These are phyloP conservation scores for Mycetomoellerius zeteki DNA, from an alignment of 1,140 invertebrate genomes.

Conservation along the genomic window DNA sequence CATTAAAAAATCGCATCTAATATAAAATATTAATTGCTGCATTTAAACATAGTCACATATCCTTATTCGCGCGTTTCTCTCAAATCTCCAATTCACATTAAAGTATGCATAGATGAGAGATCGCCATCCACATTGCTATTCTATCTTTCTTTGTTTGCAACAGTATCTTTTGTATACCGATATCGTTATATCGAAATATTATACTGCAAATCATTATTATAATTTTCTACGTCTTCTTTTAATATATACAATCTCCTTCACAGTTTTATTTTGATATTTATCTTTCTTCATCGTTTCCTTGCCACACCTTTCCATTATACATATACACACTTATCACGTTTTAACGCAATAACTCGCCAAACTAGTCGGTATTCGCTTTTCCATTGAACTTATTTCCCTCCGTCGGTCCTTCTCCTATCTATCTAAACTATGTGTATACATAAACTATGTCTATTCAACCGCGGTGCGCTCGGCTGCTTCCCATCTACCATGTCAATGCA, in stretches of 20 bases:
- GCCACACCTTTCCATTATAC: not conserved
- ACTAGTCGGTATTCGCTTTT: slow-evolving; percentile 37
- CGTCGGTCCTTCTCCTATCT: slow-evolving; percentile 49
- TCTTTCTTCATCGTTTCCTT: not conserved
- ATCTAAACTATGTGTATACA: slow-evolving; percentile 61
- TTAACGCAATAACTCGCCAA: slow-evolving; percentile 1
- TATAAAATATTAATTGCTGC: not conserved
- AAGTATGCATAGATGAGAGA: not conserved
- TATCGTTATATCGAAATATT: not conserved
- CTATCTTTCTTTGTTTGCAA: not conserved
- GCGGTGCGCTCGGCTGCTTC: slow-evolving; percentile 45
- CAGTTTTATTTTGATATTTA: slow-evolving; percentile 24
- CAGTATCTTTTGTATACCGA: not conserved
- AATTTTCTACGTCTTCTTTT: not conserved
- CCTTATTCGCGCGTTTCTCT: slow-evolving; percentile 27
- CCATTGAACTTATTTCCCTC: slow-evolving; percentile 55
- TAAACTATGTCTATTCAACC: slow-evolving; percentile 62
- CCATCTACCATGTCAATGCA: slow-evolving; percentile 65
- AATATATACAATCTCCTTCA: not conserved
- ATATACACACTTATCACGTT: slow-evolving; percentile 9
- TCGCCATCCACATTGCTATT: not conserved
- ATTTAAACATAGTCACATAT: not conserved
- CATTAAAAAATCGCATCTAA: not conserved
- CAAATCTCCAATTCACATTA: slow-evolving; percentile 39
- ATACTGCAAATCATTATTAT: slow-evolving; percentile 15